These are phyloP conservation scores for Metalampra italica DNA, from an alignment of 2,888 invertebrate genomes.

Conservation along the genomic window DNA sequence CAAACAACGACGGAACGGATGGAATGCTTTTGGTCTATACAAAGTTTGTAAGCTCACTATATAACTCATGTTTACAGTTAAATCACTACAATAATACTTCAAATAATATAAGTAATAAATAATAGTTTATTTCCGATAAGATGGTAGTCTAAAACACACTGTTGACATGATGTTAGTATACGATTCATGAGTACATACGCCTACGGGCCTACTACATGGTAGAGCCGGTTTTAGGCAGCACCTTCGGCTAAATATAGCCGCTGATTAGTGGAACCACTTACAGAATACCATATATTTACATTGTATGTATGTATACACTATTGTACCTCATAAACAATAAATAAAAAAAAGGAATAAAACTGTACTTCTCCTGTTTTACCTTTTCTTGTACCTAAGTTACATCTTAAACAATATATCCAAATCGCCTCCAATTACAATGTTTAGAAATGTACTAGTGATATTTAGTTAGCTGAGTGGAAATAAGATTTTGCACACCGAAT, in stretches of 20 bases:
- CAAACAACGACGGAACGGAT: constrained; percentile 42
- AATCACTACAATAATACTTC: background rate
- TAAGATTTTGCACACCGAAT: no score
- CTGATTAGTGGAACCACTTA: background rate
- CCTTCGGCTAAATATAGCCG: constrained; percentile 22
- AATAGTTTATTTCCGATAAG: background rate
- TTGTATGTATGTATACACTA: no score
- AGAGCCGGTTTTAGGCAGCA: constrained; percentile 15
- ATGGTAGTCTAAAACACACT: no score
- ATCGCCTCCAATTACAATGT: no score
- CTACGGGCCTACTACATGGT: constrained; percentile 21
- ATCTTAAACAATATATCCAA: no score
- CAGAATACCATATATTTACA: background rate
- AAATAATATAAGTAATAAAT: background rate
- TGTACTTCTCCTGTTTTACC: no score
- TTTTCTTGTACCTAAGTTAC: no score
- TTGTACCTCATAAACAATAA: no score
- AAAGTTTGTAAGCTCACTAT: constrained; percentile 42
- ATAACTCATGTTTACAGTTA: background rate
- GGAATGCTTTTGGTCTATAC: constrained; percentile 52
- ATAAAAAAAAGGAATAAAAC: no score
- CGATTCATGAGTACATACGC: constrained; percentile 13
- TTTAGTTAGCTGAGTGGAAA: background rate
- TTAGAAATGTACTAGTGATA: no score
- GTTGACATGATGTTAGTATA: no score